phyloP scores from a whole-genome alignment of 2,888 invertebrate species.

The Alsophila aescularia region DNA sequence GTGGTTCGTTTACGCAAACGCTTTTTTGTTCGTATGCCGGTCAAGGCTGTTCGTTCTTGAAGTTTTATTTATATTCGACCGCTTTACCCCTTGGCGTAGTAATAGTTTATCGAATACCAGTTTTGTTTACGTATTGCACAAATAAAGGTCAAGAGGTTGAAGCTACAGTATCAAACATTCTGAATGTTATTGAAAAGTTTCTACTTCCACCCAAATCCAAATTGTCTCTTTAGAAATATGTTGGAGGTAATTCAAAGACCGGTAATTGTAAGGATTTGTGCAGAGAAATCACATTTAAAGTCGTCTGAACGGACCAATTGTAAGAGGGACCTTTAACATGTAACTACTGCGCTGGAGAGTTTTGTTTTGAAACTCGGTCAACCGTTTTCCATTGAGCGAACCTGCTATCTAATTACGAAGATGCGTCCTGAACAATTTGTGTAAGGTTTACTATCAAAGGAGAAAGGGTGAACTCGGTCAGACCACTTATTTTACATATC shows the following conservation, averaged over 20 bases:
- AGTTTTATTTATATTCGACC: constrained; percentile 33
- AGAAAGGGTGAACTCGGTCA: constrained; percentile 13
- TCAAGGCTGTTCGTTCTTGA: constrained; percentile 51
- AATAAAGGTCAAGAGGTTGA: constrained; percentile 1
- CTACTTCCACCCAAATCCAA: not conserved
- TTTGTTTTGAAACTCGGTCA: constrained; percentile 12
- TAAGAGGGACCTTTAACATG: too few species aligned
- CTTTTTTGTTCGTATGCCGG: constrained; percentile 49
- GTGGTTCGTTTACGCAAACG: constrained; percentile 49
- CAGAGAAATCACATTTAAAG: too few species aligned
- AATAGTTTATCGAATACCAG: constrained; percentile 11
- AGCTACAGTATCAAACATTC: not conserved
- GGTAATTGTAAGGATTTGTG: not conserved
- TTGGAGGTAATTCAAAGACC: not conserved
- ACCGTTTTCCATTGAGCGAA: constrained; percentile 13
- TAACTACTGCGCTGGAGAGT: not conserved
- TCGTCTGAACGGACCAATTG: too few species aligned
- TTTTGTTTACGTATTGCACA: constrained; percentile 15
- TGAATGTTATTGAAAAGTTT: not conserved
- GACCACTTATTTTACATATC: not conserved
- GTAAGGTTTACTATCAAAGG: constrained; percentile 17
- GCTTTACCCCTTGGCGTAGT: constrained; percentile 17
- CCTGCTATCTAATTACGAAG: constrained; percentile 14
- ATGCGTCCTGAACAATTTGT: constrained; percentile 16
- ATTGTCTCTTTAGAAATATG: constrained; percentile 2